Conservation (phyloP, 2,888 invertebrate genomes). For the Pseudococcus viburni region DNA sequence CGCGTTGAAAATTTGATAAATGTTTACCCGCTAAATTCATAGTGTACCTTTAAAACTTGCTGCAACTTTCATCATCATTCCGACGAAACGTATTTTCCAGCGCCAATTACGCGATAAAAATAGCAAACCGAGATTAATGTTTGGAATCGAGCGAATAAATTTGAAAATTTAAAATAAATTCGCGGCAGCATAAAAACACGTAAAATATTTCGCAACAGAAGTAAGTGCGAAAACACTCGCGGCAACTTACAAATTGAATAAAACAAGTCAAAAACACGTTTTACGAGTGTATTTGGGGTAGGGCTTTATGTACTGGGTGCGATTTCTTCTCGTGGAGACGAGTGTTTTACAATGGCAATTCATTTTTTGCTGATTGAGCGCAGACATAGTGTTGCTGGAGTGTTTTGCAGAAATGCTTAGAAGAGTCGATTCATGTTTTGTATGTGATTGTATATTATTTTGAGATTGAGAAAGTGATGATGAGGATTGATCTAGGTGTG, state of each 20-base stretch:
- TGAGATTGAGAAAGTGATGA: background rate
- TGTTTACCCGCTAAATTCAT: constrained; percentile 4
- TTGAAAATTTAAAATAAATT: constrained; percentile 38
- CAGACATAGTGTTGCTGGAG: background rate
- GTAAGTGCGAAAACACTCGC: background rate
- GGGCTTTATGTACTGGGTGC: background rate
- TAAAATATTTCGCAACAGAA: background rate
- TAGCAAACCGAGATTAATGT: constrained; percentile 37
- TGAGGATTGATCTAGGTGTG: background rate
- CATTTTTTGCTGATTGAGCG: background rate
- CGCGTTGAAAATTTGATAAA: constrained; percentile 41
- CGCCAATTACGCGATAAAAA: constrained; percentile 44
- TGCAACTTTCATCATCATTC: constrained; percentile 23
- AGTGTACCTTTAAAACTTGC: constrained; percentile 20
- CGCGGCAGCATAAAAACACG: background rate
- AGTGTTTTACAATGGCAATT: background rate
- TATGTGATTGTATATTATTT: background rate
- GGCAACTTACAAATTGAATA: constrained; percentile 44
- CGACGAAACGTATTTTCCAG: background rate
- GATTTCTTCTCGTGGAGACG: background rate
- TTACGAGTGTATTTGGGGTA: background rate
- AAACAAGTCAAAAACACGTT: constrained; percentile 29
- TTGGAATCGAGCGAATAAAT: constrained; percentile 31
- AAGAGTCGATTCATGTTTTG: background rate
- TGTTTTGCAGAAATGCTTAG: background rate